Base-by-base conservation (phyloP, 2,888 invertebrate genomes). In the Junonia oenone region DNA sequence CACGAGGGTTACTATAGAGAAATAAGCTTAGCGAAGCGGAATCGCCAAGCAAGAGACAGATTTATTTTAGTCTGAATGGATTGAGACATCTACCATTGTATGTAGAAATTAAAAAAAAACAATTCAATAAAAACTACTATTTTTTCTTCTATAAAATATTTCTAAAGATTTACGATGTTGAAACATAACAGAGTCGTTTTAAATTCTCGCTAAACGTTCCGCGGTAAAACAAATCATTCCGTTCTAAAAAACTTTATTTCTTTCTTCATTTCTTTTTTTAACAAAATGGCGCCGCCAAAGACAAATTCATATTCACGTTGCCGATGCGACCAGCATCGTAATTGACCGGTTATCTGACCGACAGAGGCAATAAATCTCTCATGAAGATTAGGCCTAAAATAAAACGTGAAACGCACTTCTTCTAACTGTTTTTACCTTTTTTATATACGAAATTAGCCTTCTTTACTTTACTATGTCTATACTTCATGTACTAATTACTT, bases 321-420 rank as follows among this genome's bases (percentile, higher is more conserved):
- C n/a, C n/a, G 26, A 17, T 17, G 37, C 27, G 48, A 37, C 13
- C 40, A 14, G 47, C 47, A 53, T 51, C 47, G 31, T 56, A 56
- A 55, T 51, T 52, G 46, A 46, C 52, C 22, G 46, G 46, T 54
- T 48, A 48, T 48, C 48, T 38, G 47, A 22, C 73, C 67, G 69
- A 64, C 63, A 64, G 60, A 59, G 59, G 66, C 67, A 65, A 79
- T 82, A 82, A 81, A 82, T 82, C 81, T 80, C 65, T 17, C 37
- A 52, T 52, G 52, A 38, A 68, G 68, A 43, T 43, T 65, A 78
- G 76, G 76, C 79, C 45, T 58, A 61, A 68, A 73, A 75, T 75
- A 76, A 78, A 75, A 78, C 75, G 74, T 72, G 74, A 74, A 70
- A 66, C 66, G 65, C 26, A 43, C 43, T 43, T 13, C 19, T 9